Evolutionary conservation across 2,113 vertebrate genomes (phyloP), one percentile per base, ranked within the genome.

Genomic region (Serinus canaria): DNA sequence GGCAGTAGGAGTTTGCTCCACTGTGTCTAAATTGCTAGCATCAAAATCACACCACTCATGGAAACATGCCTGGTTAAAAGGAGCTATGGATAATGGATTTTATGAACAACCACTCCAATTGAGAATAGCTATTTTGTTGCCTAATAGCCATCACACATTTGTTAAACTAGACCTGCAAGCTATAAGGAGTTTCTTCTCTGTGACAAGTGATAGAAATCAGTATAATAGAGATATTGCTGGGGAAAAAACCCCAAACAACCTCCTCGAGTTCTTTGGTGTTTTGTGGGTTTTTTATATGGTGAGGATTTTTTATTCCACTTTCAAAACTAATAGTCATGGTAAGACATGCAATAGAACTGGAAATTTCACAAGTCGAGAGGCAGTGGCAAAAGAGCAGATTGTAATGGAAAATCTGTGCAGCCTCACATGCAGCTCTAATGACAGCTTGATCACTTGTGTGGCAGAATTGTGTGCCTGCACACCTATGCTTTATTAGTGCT

Each of bases 11-110:
- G 39, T 90, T 91, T 87, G 68, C 50, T 90, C 72, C 47, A 44
- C 60, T 55, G 11, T 58, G 58, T 85, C 64, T 86, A 88, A 93
- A 96, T 74, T 52, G 49, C 59, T 60, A 86, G 21, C 24, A 55
- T 86, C 53, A 89, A 93, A 94, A 91, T 90, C 84, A 76, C 43
- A 58, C n/a, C 39, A 33, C 67, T 92, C 67, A 50, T 62, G 58
- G 75, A 92, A 94, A 91, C 13, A 59, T 17, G 33, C 35, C 55
- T 94, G 59, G 67, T 60, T 95, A 69, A 87, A 83, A 80, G 72
- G 47, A 91, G 62, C 46, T 69, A 28, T 58, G 55, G 74, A 69
- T 88, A 95, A 83, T n/a, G 50, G 72, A 80, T 90, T 95, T 94
- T 85, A 90, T 88, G 87, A 93, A 74, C 27, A 11, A 43, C 58